Base-by-base conservation (phyloP, 1,140 invertebrate genomes). In the Pseudomyrmex concolor region DNA sequence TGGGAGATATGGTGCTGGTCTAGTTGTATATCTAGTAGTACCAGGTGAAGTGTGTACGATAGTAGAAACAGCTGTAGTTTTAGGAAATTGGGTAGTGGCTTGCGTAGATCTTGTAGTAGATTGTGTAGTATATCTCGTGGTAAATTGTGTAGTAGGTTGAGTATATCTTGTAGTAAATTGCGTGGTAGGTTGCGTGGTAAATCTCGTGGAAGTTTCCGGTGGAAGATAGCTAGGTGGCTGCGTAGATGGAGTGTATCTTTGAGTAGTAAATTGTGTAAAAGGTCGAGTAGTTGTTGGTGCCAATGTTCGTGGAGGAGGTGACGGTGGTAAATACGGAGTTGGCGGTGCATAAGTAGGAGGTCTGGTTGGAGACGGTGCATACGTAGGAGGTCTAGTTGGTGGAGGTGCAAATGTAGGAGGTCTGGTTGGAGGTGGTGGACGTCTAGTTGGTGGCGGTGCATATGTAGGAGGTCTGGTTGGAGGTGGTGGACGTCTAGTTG, bases 1-100 rank as follows among this genome's bases (percentile, higher is more conserved):
- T 43, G 92, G 91, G 25, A 93, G 80, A 81, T 93, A 92, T 8
- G 92, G 91, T 13, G 90, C 86, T 55, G 92, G 91, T 67, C 90
- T 54, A 84, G 83, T 59, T 22, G 76, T 62, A 8, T 22, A 54
- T 10, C 19, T 2, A 57, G 19, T 15, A 54, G 22, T 48, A 1
- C 76, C 50, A 15, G 66, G 66, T n/a, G 25, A 4, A 13, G 45
- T 25, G 10, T 67, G 43, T 43, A 8, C 67, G 19, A 34, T 19
- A 15, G 62, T 67, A 10, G 62, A 19, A 19, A 34, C 4, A 34
- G 34, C 34, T 34, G 34, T 34, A 34, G 34, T 34, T 34, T 34
- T 34, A 34, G 45, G n/a, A 57, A 48, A 22, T 81, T 70, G 7
- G 73, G 48, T 43, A 64, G 80, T 63, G n/a, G 68, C 2, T n/a